Evolutionary conservation across 2,888 invertebrate species (phyloP).

Genomic region (Lottia scabra): DNA sequence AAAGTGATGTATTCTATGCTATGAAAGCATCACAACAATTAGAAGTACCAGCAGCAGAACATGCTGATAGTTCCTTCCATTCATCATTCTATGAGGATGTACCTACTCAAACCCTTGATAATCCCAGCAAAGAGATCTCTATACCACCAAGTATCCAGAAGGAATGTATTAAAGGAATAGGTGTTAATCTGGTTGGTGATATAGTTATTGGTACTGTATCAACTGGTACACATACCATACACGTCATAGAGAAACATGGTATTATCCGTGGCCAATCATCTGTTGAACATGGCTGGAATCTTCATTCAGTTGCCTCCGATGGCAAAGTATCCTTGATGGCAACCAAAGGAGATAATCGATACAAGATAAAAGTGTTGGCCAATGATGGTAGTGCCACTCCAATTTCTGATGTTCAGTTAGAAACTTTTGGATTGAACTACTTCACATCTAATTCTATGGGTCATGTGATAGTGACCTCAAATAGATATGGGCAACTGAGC

Average conservation of each 20-base stretch:
- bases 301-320: slow-evolving; percentile 55
- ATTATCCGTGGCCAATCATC: slow-evolving; percentile 54
- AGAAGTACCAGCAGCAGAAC: background rate
- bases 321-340: slow-evolving; percentile 54
- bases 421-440: slow-evolving; percentile 56
- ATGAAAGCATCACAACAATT: slow-evolving; percentile 24
- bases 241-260: slow-evolving; percentile 55
- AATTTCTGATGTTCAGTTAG: slow-evolving; percentile 49
- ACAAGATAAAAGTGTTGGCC: slow-evolving; percentile 55
- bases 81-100: slow-evolving; percentile 17
- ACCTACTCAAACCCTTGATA: slow-evolving; percentile 31
- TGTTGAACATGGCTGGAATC: slow-evolving; percentile 50
- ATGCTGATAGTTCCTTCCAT: slow-evolving; percentile 36
- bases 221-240: slow-evolving; percentile 44
- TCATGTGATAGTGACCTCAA: slow-evolving; percentile 52
- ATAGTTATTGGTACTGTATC: slow-evolving; percentile 54
- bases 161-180: slow-evolving; percentile 53
- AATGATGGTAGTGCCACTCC: slow-evolving; percentile 50
- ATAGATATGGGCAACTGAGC: slow-evolving; percentile 48
- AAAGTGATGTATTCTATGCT: slow-evolving; percentile 42
- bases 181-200: slow-evolving; percentile 44
- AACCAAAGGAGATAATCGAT: slow-evolving; percentile 56
- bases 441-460: slow-evolving; percentile 48
- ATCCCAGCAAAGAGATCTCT: slow-evolving; percentile 42
- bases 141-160: slow-evolving; percentile 50